These are phyloP conservation scores for Leucophenga montana DNA, from an alignment of 2,888 invertebrate species.

Conservation along the genomic window DNA sequence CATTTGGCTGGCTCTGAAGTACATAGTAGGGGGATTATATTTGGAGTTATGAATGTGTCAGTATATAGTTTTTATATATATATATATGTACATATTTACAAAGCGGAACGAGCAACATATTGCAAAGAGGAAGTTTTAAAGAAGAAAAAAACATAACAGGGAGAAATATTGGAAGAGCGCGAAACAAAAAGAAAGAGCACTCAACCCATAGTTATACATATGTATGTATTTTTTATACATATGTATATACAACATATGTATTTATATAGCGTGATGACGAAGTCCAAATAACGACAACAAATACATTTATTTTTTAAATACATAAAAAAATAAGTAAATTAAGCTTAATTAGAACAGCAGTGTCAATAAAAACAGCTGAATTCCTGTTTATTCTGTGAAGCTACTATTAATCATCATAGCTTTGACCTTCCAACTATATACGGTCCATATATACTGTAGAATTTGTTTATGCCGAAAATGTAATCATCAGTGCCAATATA, in stretches of 20 bases:
- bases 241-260: not conserved
- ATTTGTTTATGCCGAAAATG: not conserved
- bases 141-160: constrained; percentile 5
- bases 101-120: constrained; percentile 11
- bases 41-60: not conserved
- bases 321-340: not conserved
- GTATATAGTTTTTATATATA: not conserved
- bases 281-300: not conserved
- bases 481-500: constrained; percentile 11
- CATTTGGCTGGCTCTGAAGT: not conserved
- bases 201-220: not conserved
- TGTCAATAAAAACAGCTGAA: not conserved
- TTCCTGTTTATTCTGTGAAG: not conserved
- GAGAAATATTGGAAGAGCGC: not conserved
- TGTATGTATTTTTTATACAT: no score
- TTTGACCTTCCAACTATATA: not conserved
- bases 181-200: not conserved
- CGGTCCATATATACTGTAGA: not conserved
- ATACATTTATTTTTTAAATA: no score
- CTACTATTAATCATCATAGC: not conserved
- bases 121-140: constrained; percentile 2
- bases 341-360: constrained; percentile 3
- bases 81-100: not conserved
- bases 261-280: not conserved
- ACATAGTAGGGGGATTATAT: not conserved